These are phyloP conservation scores for Suricata suricatta DNA, from an alignment of 2,113 vertebrate species.

Conservation along the genomic window DNA sequence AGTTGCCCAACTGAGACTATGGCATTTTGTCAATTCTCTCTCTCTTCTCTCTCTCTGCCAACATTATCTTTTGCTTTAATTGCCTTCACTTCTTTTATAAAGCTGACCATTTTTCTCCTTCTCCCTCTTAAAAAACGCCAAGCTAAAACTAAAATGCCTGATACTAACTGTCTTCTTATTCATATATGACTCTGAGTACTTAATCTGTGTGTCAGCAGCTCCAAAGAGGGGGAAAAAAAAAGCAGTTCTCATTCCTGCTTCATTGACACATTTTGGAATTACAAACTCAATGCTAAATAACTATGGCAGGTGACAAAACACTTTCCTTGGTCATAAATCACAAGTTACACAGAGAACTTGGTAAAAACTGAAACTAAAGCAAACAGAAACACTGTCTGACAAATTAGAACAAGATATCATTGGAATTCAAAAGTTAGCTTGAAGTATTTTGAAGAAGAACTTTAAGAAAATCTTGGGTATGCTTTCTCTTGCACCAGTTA, in stretches of 20 bases:
- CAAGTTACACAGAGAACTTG: background rate
- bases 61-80: background rate
- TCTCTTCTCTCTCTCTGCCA: background rate
- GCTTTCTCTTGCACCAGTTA: background rate
- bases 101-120: background rate
- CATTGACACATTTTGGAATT: background rate
- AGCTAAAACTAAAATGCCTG: background rate
- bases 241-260: background rate
- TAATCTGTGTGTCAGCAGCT: background rate
- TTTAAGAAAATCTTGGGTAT: background rate
- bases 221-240: background rate
- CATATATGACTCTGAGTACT: background rate
- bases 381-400: background rate
- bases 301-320: background rate
- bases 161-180: background rate
- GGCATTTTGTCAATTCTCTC: background rate
- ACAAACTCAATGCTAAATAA: slow-evolving; percentile 9
- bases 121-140: background rate
- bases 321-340: background rate
- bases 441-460: background rate
- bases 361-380: background rate
- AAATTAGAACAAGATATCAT: background rate
- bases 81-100: background rate
- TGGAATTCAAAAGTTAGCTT: background rate
- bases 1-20: background rate